Percentiles rank a stretch among this genome's conserved stretches.
Evolutionary conservation across 2,113 vertebrate genomes (phyloP).

Genomic region (Ramphastos sulfuratus): DNA sequence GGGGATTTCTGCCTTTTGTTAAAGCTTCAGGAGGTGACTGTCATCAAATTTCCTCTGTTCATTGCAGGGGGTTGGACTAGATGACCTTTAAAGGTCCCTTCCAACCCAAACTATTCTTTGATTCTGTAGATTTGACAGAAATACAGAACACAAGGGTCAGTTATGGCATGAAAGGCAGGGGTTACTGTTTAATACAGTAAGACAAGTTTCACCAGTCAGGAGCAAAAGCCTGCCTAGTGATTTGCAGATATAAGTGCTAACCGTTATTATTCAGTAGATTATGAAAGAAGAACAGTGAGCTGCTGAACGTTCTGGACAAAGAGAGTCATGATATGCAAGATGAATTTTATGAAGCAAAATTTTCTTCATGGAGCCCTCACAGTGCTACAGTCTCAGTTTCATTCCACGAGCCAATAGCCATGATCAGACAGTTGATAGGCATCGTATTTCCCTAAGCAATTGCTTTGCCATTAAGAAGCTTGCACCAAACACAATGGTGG

Average conservation of each 20-base stretch:
- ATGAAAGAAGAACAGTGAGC: neutral
- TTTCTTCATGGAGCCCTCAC: neutral
- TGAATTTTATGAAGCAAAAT: constrained; percentile 29
- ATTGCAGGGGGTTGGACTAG: neutral
- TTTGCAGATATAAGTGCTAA: neutral
- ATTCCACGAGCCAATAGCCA: neutral
- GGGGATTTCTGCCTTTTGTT: constrained; percentile 55
- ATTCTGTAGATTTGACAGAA: neutral
- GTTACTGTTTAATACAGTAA: neutral
- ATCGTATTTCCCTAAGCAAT: neutral
- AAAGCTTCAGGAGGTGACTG: constrained; percentile 29
- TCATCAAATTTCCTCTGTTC: neutral
- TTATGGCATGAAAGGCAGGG: neutral
- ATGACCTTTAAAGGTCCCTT: neutral
- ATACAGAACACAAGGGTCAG: neutral
- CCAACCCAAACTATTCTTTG: neutral
- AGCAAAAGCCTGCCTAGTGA: neutral
- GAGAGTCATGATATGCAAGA: constrained; percentile 4
- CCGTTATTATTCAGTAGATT: constrained; percentile 1
- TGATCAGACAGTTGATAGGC: neutral
- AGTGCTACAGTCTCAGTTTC: neutral
- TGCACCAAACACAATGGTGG: neutral
- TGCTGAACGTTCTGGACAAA: neutral
- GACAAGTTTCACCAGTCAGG: neutral
- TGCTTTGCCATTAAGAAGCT: neutral